phyloP scores from a whole-genome alignment of 2,113 vertebrate genomes.

The Calidris pygmaea region DNA sequence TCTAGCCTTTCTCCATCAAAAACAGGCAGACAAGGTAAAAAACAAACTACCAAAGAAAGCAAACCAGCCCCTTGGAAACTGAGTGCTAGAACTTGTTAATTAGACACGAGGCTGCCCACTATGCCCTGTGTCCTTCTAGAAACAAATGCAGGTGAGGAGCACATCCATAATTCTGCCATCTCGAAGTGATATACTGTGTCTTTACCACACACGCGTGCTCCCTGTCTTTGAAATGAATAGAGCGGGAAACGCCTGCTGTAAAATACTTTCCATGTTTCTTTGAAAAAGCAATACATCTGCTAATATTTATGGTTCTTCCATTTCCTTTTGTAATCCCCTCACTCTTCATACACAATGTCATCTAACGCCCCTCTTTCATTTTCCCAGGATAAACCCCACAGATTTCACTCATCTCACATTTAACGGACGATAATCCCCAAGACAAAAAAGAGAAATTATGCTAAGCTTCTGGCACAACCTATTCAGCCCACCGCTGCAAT shows the following conservation, averaged over 20 bases:
- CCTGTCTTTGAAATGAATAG: background rate
- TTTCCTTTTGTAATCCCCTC: background rate
- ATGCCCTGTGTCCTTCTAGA: background rate
- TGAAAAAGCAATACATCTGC: background rate
- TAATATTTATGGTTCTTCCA: background rate
- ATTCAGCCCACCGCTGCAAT: background rate
- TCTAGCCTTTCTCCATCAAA: background rate
- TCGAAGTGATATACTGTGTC: background rate
- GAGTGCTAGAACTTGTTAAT: background rate
- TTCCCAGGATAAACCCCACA: background rate
- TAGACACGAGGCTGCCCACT: background rate
- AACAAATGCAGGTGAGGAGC: background rate
- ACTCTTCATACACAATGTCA: background rate
- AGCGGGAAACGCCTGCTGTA: background rate
- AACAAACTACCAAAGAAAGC: background rate
- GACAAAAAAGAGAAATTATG: constrained; percentile 15
- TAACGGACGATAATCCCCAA: background rate
- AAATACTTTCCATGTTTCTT: background rate
- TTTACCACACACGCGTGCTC: background rate
- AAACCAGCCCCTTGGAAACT: background rate
- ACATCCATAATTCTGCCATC: background rate
- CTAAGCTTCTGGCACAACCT: background rate
- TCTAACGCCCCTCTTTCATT: background rate
- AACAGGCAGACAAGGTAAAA: background rate
- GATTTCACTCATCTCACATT: constrained; percentile 3